Base-by-base conservation (phyloP, 2,888 invertebrate genomes). In the Brachyptera putata region DNA sequence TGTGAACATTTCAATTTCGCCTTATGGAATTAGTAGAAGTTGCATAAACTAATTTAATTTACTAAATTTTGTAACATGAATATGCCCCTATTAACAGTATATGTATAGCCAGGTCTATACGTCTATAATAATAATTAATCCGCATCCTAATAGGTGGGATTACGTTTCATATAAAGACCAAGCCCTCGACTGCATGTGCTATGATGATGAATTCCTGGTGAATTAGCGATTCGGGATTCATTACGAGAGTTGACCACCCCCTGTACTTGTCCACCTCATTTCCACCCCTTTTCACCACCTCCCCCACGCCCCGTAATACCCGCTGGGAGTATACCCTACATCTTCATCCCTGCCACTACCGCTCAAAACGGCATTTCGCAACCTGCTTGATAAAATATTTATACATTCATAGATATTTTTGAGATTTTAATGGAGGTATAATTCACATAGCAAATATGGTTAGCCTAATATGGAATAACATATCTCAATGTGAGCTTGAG, bases 41-140 rank as follows among this genome's bases (percentile, higher is more conserved):
- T n/a, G n/a, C n/a, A n/a, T n/a, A 30, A 50, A 50, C 49, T 50
- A 25, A 50, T 50, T 50, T 50, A 50, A 50, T 50, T 50, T 26
- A 26, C 49, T 50, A 30, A 50, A 41, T 30, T 50, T 25, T 50
- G 24, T 41, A 16, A 41, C 49, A 50, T n/a, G n/a, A n/a, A n/a
- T n/a, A n/a, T 13, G 30, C 26, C 16, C 25, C 30, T 50, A 16
- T 50, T 25, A 24, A 50, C 41, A 50, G 26, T 50, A 25, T 30
- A 3, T 41, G 21, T 7, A 34, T 34, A 18, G 2, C 41, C 16
- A 21, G 41, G 18, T 3, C 16, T 18, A 16, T 50, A 48, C 25
- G 16, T 30, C 30, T 24, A 24, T 30, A 26, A 21, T 50, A 25
- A 50, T 50, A 18, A 50, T 25, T 50, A 50, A 50, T 50, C 49